Evolutionary conservation across 2,113 vertebrate genomes (phyloP).

Genomic region (Pseudorhombus dupliciocellatus): DNA sequence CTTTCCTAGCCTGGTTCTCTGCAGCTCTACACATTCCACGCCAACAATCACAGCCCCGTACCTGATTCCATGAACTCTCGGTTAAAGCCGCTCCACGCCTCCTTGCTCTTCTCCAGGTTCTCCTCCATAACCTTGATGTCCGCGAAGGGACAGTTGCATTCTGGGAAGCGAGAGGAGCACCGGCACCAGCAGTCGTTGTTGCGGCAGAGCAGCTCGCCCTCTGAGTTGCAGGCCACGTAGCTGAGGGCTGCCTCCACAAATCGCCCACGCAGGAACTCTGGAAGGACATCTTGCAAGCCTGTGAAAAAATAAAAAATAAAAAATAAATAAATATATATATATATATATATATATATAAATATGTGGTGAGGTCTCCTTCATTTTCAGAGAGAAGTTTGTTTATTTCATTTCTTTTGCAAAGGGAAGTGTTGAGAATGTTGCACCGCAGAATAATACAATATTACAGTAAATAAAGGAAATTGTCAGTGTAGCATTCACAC

Average conservation of each 20-base stretch:
- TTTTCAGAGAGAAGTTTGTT: background rate
- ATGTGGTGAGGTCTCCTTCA: background rate
- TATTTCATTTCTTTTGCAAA: background rate
- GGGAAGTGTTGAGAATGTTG: constrained; percentile 1
- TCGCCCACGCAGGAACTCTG: constrained; percentile 88
- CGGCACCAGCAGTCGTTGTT: constrained; percentile 94
- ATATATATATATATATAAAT: no score
- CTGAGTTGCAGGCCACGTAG: constrained; percentile 95
- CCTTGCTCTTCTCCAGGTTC: constrained; percentile 87
- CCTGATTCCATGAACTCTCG: constrained; percentile 94
- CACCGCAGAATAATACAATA: background rate
- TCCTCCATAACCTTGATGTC: constrained; percentile 94
- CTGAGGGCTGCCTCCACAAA: constrained; percentile 95
- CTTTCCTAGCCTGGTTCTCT: background rate
- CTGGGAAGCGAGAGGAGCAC: constrained; percentile 87
- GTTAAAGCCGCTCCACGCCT: constrained; percentile 86
- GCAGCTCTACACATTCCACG: background rate
- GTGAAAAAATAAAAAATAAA: background rate
- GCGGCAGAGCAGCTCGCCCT: constrained; percentile 91
- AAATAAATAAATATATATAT: no score
- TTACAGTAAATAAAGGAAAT: background rate
- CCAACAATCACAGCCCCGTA: constrained; percentile 59
- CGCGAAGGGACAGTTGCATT: constrained; percentile 93
- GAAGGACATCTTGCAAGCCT: constrained; percentile 95
- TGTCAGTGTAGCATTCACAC: background rate